A percentile compares a stretch with the other conserved stretches of the same genome.
phyloP scores from a whole-genome alignment of 2,888 invertebrate genomes.

The Scaptomyza tumidula region DNA sequence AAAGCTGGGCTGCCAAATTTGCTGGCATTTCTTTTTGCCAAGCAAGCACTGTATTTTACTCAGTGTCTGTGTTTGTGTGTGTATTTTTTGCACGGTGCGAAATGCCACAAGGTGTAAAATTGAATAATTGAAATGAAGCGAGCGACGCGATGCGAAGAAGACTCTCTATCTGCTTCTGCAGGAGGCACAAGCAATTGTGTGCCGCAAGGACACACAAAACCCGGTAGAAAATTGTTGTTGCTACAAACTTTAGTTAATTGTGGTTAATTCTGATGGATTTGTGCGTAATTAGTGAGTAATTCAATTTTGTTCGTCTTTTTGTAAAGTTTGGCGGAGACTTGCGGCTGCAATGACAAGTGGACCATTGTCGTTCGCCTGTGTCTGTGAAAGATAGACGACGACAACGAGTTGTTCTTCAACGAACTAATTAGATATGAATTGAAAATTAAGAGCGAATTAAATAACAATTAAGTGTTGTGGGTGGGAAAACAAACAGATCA shows the following conservation, averaged over 20 bases:
- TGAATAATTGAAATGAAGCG: constrained; percentile 81
- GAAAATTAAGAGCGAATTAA: background rate
- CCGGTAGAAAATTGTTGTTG: constrained; percentile 49
- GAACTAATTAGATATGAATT: constrained; percentile 26
- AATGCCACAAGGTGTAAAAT: constrained; percentile 82
- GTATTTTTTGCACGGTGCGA: constrained; percentile 50
- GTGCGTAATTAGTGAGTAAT: constrained; percentile 79
- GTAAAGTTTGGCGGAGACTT: constrained; percentile 35
- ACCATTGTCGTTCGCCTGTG: constrained; percentile 6
- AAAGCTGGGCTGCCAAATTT: constrained; percentile 62
- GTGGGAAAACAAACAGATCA: background rate
- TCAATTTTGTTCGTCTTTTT: constrained; percentile 65
- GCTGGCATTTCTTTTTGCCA: constrained; percentile 53
- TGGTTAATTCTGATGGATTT: constrained; percentile 83
- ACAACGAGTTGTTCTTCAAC: constrained; percentile 1
- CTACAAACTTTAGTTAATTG: constrained; percentile 80
- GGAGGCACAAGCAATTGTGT: constrained; percentile 17
- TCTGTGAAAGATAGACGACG: constrained; percentile 4
- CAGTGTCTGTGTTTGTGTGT: constrained; percentile 24
- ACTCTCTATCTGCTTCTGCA: background rate
- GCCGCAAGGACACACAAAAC: constrained; percentile 43
- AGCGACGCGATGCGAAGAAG: constrained; percentile 30
- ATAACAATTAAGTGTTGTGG: background rate
- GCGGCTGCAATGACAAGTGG: constrained; percentile 27
- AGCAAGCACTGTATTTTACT: background rate